Evolutionary conservation across 64 coral and sea anemone genomes (phyloP).

Genomic region (Montipora capricornis): DNA sequence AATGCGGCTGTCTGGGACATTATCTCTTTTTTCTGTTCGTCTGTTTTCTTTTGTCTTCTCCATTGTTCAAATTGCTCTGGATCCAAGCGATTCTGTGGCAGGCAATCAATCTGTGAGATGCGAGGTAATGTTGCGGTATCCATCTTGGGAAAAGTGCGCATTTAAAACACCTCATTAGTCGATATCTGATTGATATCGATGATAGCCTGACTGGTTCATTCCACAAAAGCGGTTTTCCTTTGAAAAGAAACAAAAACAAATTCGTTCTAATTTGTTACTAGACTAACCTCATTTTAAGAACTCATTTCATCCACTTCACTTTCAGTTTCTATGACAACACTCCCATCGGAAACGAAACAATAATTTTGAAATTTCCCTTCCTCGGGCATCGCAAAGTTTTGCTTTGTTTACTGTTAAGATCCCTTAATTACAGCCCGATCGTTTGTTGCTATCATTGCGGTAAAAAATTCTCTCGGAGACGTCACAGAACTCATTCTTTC

Average conservation of each 20-base stretch:
- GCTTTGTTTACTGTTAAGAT: not conserved
- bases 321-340: not conserved
- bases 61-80: constrained; percentile 9
- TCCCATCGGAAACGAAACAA: not conserved
- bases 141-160: constrained; percentile 10
- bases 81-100: constrained; percentile 53
- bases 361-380: not conserved
- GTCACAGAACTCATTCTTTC: too few relatives aligned
- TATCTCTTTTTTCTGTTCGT: constrained; percentile 15
- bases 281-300: not conserved
- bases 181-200: not conserved
- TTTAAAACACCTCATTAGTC: not conserved
- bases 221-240: not conserved
- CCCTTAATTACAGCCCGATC: not conserved
- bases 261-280: not conserved
- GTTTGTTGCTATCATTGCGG: not conserved
- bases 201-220: not conserved
- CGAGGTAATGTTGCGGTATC: constrained; percentile 9
- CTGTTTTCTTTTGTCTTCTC: constrained; percentile 5
- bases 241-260: not conserved
- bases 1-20: constrained; percentile 7
- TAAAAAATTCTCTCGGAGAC: too few relatives aligned
- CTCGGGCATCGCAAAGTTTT: not conserved
- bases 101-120: constrained; percentile 67
- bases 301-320: not conserved